Base-by-base conservation (phyloP, 2,888 invertebrate genomes). In the Pterostichus madidus region DNA sequence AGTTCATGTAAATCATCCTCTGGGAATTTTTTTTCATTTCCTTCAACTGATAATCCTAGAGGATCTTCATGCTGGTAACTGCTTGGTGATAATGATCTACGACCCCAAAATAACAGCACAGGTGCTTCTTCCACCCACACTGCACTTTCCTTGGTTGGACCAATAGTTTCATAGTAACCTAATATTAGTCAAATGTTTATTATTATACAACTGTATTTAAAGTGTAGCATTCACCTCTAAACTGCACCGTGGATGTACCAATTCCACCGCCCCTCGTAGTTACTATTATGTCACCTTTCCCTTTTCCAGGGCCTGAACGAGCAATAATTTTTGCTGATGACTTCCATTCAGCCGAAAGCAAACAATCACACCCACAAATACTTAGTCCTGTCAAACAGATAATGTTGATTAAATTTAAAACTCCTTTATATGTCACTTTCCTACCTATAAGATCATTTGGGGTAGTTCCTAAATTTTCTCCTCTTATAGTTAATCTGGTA, bases 111-210 rank as follows among this genome's bases (percentile, higher is more conserved):
- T 80, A 95, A 91, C 83, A 95, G 95, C 0, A 96, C 93, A 0
- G 96, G 96, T 0, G 97, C 95, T 90, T 99, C 99, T 89, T 99
- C 99, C 0, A 99, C 97, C 99, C 99, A 99, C 3, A 99, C 98
- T 5, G 99, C 98, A 86, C 98, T 98, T 89, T 99, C 99, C 89
- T 99, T 99, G 85, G 98, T 94, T 0, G 99, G 98, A 0, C 97
- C 97, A 87, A 97, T 95, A 8, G 97, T 94, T 89, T 97, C 96
- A 90, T 96, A 94, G 87, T 96, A 96, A 0, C 96, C 96, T 91
- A 90, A 87, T 87, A 90, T 91, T 0, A 39, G 79, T 89, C 2
- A 24, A 24, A 76, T 53, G 32, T 52, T 35, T 15, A 71, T 5
- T 35, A 13, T 11, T 24, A 31, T 32, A 24, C 52, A 31, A 83